These are phyloP conservation scores for Falco rusticolus DNA, from an alignment of 2,797 vertebrate genomes.

Conservation along the genomic window DNA sequence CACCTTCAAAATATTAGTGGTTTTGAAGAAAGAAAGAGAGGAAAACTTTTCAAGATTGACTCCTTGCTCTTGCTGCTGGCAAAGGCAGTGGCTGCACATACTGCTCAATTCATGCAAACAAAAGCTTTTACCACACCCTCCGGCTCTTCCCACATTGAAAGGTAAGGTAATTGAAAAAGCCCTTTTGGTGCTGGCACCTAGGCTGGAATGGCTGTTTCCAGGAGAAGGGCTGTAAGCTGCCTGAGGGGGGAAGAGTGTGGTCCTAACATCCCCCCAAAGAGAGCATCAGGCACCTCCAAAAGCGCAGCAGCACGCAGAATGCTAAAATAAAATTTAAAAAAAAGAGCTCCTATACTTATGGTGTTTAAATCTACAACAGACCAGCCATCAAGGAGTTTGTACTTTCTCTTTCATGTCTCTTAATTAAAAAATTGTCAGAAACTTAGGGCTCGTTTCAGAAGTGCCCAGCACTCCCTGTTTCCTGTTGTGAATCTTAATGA, in stretches of 20 bases:
- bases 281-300: not conserved
- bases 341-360: not conserved
- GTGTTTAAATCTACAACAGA: not conserved
- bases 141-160: not conserved
- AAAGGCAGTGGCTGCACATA: accelerated
- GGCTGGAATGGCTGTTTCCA: not conserved
- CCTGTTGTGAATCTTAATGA: not conserved
- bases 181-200: not conserved
- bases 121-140: not conserved
- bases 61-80: not conserved
- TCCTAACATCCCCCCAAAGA: not conserved
- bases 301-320: accelerated
- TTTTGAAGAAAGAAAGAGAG: not conserved
- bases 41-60: not conserved
- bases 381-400: not conserved
- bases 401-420: not conserved
- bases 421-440: slow-evolving; percentile 10
- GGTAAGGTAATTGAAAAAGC: not conserved
- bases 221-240: not conserved
- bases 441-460: not conserved
- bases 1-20: not conserved
- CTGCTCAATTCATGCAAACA: not conserved
- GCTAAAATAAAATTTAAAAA: not conserved
- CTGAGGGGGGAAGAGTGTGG: not conserved
- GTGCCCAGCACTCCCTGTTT: not conserved